These are phyloP conservation scores for Scortum barcoo DNA, from an alignment of 2,113 vertebrate species.

Conservation along the genomic window DNA sequence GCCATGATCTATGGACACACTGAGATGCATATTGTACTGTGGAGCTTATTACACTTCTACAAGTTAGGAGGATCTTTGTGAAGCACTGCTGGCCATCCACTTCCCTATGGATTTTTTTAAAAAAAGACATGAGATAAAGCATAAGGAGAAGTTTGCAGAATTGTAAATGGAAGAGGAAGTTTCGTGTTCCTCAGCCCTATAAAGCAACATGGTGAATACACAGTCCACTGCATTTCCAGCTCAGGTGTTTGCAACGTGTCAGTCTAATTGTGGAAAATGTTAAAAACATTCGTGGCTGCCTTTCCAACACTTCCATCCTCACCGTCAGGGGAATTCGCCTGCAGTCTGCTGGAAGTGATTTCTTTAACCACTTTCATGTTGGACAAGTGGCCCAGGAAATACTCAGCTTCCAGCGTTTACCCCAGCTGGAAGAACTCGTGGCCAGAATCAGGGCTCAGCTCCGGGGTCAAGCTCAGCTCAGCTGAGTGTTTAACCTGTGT, in stretches of 20 bases:
- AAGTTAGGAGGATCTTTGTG: conserved; percentile 21
- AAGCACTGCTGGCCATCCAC: conserved; percentile 9
- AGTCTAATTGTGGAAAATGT: neutral
- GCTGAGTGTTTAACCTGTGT: neutral
- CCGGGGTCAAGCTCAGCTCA: neutral
- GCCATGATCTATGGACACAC: conserved; percentile 35
- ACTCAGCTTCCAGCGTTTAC: conserved; percentile 7
- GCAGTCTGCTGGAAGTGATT: neutral
- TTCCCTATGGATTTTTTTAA: neutral
- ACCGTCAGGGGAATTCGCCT: neutral
- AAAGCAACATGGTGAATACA: neutral
- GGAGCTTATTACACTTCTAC: conserved; percentile 10
- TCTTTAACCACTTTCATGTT: conserved; percentile 8
- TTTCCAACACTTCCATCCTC: neutral
- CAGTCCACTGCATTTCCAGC: neutral
- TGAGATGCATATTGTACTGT: conserved; percentile 11
- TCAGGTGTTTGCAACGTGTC: neutral
- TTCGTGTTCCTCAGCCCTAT: conserved; percentile 4
- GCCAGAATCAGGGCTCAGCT: neutral
- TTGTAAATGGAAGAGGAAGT: conserved; percentile 34
- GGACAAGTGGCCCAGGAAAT: conserved; percentile 25
- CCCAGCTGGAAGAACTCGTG: neutral
- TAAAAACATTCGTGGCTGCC: neutral
- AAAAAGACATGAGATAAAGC: neutral
- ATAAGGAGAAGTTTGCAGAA: conserved; percentile 19